Base-by-base conservation (phyloP, 2,797 vertebrate species). In the Xenops minutus region DNA sequence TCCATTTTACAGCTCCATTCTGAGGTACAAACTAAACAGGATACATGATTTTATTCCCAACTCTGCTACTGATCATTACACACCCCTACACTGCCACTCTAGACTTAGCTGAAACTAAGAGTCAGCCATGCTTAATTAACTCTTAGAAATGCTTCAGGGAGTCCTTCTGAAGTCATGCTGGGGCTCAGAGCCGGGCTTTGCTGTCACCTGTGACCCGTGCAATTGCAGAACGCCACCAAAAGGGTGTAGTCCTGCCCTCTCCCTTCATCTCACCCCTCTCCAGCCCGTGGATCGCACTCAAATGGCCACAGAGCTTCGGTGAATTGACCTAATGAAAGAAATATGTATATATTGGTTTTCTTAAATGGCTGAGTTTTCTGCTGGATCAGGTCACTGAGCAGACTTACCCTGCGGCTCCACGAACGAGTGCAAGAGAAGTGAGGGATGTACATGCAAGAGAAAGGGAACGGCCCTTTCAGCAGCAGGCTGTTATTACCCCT, bases 181-280 rank as follows among this genome's bases (percentile, higher is more conserved):
- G 52, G 76, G 90, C 82, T 91, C 63, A 44, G 56, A 41, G 82
- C 71, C 32, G 55, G 52, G 81, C 29, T 82, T 54, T 66, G 86
- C 22, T n/a, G 71, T 48, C 80, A 59, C 91, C 75, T 85, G 81
- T 62, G 63, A 63, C 73, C 78, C 43, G 52, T 93, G 94, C 89
- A 95, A 30, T 93, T 91, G 85, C 95, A 0, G 87, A 58, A 74
- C 91, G 89, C 89, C 86, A 89, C 96, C 96, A 85, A 96, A 87
- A 96, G 96, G 95, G 96, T 92, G 95, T 95, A 87, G 92, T 92
- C 92, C 96, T 96, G 95, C 78, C 71, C 91, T 93, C 94, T 79
- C 27, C 86, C 87, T 85, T 63, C 92, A 52, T 46, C 64, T 61
- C 75, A 11, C 52, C 81, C 54, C 64, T 83, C 58, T 76, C 54